These are phyloP conservation scores for Euura saliciscinereae DNA, from an alignment of 1,140 invertebrate genomes.

Conservation along the genomic window DNA sequence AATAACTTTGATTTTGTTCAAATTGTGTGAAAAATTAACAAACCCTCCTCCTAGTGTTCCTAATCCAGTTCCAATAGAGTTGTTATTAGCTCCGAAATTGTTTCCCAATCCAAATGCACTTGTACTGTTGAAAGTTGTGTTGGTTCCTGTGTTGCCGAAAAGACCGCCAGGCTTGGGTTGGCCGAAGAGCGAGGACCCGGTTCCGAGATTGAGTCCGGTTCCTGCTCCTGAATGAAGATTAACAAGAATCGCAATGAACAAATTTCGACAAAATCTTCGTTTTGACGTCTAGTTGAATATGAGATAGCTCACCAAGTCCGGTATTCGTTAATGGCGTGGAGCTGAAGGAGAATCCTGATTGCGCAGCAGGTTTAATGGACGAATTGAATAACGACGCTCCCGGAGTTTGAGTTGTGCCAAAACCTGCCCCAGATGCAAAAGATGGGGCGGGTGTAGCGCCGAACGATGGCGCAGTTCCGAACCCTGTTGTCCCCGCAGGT, in stretches of 20 bases:
- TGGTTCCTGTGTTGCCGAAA: conserved; percentile 59
- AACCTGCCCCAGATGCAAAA: conserved; percentile 57
- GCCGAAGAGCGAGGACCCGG: conserved; percentile 57
- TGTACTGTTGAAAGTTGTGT: conserved; percentile 42
- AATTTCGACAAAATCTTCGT: conserved; percentile 8
- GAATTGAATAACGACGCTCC: conserved; percentile 61
- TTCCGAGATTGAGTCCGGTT: conserved; percentile 53
- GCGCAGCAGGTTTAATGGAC: conserved; percentile 52
- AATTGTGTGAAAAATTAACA: conserved; percentile 22
- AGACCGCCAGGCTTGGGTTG: conserved; percentile 63
- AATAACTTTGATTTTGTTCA: conserved; percentile 8
- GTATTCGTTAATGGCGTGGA: conserved; percentile 55
- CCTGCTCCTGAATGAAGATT: conserved; percentile 38
- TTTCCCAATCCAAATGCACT: conserved; percentile 49
- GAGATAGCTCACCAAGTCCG: conserved; percentile 38
- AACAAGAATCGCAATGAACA: conserved; percentile 13
- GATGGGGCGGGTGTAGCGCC: conserved; percentile 54
- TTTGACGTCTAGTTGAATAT: not conserved
- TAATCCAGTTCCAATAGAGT: conserved; percentile 37
- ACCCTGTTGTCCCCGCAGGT: conserved; percentile 55
- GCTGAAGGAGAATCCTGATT: conserved; percentile 60
- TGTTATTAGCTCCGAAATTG: conserved; percentile 53
- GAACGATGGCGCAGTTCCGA: conserved; percentile 64
- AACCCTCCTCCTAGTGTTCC: conserved; percentile 48
- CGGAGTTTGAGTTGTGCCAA: conserved; percentile 51